These are phyloP conservation scores for Mythimna lalbum DNA, from an alignment of 2,888 invertebrate species.

Conservation along the genomic window DNA sequence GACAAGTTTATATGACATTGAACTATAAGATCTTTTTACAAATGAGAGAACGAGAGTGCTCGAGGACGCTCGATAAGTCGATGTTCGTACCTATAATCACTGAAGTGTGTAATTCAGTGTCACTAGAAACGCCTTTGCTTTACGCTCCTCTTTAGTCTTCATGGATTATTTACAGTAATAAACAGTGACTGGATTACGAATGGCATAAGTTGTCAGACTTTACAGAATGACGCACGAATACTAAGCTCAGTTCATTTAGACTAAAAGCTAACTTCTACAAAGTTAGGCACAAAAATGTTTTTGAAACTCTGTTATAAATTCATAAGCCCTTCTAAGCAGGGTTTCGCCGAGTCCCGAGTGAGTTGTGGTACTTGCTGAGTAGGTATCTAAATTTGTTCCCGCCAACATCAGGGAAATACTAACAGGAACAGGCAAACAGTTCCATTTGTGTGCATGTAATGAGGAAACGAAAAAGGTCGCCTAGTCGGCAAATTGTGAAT, in stretches of 20 bases:
- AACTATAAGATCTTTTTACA: not conserved
- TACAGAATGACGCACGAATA: not conserved
- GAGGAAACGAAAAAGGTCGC: constrained; percentile 22
- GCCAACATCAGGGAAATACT: constrained; percentile 4
- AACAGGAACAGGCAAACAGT: constrained; percentile 34
- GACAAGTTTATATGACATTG: not conserved
- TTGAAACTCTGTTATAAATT: constrained; percentile 20
- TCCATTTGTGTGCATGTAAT: not conserved
- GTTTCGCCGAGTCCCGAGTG: constrained; percentile 24
- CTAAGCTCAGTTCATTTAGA: not conserved
- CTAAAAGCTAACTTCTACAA: not conserved
- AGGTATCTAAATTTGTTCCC: constrained; percentile 21
- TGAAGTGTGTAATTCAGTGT: not conserved
- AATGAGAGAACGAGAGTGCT: not conserved
- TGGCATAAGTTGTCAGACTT: not conserved
- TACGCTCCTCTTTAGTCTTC: not conserved
- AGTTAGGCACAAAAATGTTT: constrained; percentile 14
- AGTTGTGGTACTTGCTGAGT: constrained; percentile 22
- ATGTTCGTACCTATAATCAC: not conserved
- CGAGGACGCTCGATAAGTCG: not conserved
- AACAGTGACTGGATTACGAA: not conserved
- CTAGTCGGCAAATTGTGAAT: constrained; percentile 17
- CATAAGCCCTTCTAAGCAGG: not conserved
- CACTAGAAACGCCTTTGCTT: not conserved
- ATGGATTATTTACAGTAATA: not conserved